Percentiles rank a stretch among this genome's conserved stretches.
phyloP scores from a whole-genome alignment of 2,797 vertebrate genomes.

The Pseudocheirus occidentalis region DNA sequence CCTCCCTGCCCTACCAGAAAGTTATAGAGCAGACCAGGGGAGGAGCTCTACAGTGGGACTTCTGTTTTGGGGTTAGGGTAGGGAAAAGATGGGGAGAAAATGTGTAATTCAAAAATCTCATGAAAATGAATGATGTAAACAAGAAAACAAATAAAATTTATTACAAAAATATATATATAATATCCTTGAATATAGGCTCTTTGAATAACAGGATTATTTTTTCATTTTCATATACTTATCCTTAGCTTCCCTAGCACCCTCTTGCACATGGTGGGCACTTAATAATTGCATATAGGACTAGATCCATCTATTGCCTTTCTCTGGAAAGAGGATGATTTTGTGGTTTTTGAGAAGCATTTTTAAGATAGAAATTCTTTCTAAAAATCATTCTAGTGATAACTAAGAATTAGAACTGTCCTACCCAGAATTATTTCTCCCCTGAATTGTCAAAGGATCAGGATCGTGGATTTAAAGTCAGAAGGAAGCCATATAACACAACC shows the following conservation, averaged over 20 bases:
- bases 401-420: background rate
- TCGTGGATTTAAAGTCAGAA: background rate
- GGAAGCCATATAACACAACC: background rate
- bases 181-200: background rate
- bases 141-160: too few species aligned
- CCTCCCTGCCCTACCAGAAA: too few species aligned
- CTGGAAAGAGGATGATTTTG: background rate
- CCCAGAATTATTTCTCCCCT: background rate
- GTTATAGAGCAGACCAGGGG: too few species aligned
- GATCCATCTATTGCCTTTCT: background rate
- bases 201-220: background rate
- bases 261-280: background rate
- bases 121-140: too few species aligned
- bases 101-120: too few species aligned
- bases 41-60: too few species aligned
- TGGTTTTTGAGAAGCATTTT: background rate
- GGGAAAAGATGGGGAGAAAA: too few species aligned
- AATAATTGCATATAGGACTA: background rate
- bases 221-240: background rate
- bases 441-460: background rate
- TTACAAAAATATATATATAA: too few species aligned
- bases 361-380: background rate
- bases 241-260: background rate
- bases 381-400: background rate
- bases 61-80: too few species aligned